These are phyloP conservation scores for Cyprinodon tularosa DNA, from an alignment of 2,113 vertebrate species.

Conservation along the genomic window DNA sequence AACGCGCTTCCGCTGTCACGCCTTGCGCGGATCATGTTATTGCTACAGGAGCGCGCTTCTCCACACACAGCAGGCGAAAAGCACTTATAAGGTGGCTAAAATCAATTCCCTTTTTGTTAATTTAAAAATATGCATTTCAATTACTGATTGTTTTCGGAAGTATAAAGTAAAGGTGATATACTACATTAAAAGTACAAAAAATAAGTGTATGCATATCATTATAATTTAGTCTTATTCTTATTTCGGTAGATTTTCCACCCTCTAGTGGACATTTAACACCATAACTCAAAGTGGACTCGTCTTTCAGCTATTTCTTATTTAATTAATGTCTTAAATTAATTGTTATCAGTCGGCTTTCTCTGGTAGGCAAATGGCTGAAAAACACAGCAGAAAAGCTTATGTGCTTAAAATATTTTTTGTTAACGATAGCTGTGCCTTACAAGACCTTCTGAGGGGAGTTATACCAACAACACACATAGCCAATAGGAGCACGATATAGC, in stretches of 20 bases:
- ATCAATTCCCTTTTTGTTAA: not conserved
- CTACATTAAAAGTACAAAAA: not conserved
- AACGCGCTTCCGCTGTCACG: constrained; percentile 61
- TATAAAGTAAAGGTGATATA: not conserved
- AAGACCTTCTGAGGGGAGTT: not conserved
- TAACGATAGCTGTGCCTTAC: not conserved
- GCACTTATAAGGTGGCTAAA: not conserved
- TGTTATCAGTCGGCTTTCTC: not conserved
- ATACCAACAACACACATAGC: not conserved
- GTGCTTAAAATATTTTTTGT: not conserved
- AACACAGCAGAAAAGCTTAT: not conserved
- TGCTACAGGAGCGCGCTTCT: not conserved
- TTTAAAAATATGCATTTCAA: not conserved
- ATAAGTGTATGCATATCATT: not conserved
- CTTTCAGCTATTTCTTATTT: not conserved
- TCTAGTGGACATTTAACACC: constrained; percentile 39
- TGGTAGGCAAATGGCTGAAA: not conserved
- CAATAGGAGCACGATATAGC: constrained; percentile 48
- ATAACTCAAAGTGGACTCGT: not conserved
- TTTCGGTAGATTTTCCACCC: constrained; percentile 16
- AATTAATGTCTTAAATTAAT: not conserved
- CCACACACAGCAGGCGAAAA: not conserved
- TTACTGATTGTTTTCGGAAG: not conserved
- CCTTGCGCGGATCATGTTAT: constrained; percentile 27
- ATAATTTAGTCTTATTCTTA: not conserved